phyloP scores from a whole-genome alignment of 2,797 vertebrate species.

The Xerus rutilus region DNA sequence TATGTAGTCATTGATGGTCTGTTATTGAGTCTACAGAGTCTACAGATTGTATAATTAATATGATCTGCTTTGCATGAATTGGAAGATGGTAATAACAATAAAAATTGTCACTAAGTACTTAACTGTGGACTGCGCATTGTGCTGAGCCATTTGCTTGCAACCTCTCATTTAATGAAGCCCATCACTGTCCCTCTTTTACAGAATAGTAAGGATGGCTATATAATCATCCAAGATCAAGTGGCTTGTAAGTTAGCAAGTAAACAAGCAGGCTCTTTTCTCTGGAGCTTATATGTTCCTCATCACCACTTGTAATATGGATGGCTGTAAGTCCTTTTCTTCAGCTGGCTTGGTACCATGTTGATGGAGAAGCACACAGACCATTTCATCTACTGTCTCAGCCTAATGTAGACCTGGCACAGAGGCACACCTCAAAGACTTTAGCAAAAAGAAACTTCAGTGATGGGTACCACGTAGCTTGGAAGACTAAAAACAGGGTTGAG shows the following conservation, averaged over 20 bases:
- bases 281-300: not conserved
- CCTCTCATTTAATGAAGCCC: not conserved
- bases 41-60: not conserved
- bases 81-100: not conserved
- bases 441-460: not conserved
- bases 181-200: not conserved
- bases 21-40: not conserved
- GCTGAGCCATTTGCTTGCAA: not conserved
- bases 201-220: not conserved
- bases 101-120: not conserved
- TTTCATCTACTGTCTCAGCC: not conserved
- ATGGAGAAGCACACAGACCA: not conserved
- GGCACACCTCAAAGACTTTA: not conserved
- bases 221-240: not conserved
- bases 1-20: not conserved
- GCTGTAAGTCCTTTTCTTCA: not conserved
- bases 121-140: not conserved
- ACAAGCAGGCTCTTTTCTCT: not conserved
- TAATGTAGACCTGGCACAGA: not conserved
- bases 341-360: not conserved
- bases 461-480: not conserved
- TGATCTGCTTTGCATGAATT: not conserved
- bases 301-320: not conserved
- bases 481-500: not conserved
- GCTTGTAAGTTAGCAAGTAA: not conserved